phyloP scores from a whole-genome alignment of 2,113 vertebrate species.

The Bujurquina vittata region DNA sequence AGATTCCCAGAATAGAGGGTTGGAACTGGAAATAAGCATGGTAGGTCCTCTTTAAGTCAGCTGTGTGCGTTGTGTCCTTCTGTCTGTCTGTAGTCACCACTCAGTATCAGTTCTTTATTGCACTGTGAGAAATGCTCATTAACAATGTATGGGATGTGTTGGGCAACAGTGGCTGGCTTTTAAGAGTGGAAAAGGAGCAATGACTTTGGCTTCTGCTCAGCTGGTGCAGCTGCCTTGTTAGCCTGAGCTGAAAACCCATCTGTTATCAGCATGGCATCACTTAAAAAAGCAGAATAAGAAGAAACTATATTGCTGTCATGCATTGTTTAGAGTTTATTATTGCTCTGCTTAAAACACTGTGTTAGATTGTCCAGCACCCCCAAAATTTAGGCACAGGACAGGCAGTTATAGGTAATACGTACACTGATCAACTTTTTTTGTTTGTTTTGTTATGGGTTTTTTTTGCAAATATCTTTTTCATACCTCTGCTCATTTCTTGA shows the following conservation, averaged over 20 bases:
- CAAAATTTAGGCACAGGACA: not conserved
- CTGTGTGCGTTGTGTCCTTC: not conserved
- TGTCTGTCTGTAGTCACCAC: not conserved
- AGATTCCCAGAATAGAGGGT: not conserved
- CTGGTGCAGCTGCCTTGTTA: not conserved
- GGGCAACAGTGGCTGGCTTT: not conserved
- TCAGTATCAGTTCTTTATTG: slow-evolving; percentile 1
- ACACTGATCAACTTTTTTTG: too few species aligned
- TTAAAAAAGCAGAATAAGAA: not conserved
- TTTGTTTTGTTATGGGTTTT: too few species aligned
- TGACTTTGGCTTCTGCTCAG: not conserved
- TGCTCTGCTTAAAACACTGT: not conserved
- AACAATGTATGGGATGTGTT: not conserved
- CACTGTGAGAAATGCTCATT: slow-evolving; percentile 1
- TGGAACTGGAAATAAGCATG: not conserved
- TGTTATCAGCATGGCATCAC: not conserved
- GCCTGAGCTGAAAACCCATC: not conserved
- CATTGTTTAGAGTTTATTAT: not conserved
- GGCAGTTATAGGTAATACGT: not conserved
- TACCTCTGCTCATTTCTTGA: not conserved
- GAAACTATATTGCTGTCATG: not conserved
- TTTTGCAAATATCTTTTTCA: not conserved
- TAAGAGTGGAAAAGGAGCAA: not conserved
- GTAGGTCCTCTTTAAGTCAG: not conserved
- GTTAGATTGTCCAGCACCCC: not conserved